Base-by-base conservation (phyloP, 2,888 invertebrate genomes). In the Heliconius sara region DNA sequence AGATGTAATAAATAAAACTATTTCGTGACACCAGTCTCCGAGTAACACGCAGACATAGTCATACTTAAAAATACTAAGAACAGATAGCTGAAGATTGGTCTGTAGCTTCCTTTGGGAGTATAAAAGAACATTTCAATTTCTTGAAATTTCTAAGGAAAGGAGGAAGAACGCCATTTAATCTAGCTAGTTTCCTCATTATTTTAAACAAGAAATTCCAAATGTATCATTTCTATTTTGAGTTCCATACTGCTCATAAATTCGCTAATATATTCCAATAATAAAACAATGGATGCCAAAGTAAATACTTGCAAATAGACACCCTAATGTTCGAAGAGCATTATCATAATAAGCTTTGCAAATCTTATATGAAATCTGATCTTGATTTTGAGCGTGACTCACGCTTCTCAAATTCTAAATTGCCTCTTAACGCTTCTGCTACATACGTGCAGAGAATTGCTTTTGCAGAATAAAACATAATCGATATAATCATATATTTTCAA, bases 271-370 rank as follows among this genome's bases (percentile, higher is more conserved):
- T 22, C 27, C 25, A 66, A 75, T 75, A 57, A 27, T 43, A 9
- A 71, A 60, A 52, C 22, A 34, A 70, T 43, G 47, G 76, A 67
- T 39, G 83, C 84, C 84, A 84, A 84, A 81, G 80, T 81, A 81
- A 83, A 84, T 81, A 83, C n/a, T 70, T 74, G 34, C 65, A 79
- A 79, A 78, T 77, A 82, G 72, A 78, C 57, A 73, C 39, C 47
- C 34, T 72, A 52, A 73, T 72, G 76, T 77, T 75, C 30, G 67
- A 63, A 68, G 57, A 78, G 57, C 63, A 80, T 80, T 81, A 83
- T 80, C 27, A 81, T 83, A 81, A 79, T 79, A 79, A 77, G 67
- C 57, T 60, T 4, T 60, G 43, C 80, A 80, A 81, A 81, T 81
- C 80, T 63, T 47, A 76, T 65, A 81, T 43, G 43, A 76, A 75